phyloP scores from a whole-genome alignment of 2,888 invertebrate species.

The Chalcis sispes region DNA sequence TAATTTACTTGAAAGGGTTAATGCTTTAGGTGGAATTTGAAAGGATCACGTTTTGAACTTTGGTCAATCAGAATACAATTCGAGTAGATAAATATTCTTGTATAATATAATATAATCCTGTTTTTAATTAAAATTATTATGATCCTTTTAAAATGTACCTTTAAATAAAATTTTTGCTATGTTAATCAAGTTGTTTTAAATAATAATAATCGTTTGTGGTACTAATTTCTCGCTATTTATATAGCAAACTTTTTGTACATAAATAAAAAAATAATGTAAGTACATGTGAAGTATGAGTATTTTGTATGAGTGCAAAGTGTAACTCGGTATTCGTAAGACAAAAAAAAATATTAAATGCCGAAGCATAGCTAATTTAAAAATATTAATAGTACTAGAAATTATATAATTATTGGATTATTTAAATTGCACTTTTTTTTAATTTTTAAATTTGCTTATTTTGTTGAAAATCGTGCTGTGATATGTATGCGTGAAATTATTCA shows the following conservation, averaged over 20 bases:
- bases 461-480: slow-evolving; percentile 74
- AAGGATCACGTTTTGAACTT: slow-evolving; percentile 24
- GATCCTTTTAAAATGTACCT: slow-evolving; percentile 42
- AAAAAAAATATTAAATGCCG: slow-evolving; percentile 7
- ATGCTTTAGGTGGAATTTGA: slow-evolving; percentile 13
- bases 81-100: slow-evolving; percentile 6
- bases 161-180: slow-evolving; percentile 20
- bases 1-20: slow-evolving; percentile 36
- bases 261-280: slow-evolving; percentile 41
- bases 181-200: slow-evolving; percentile 20
- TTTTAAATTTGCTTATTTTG: slow-evolving; percentile 65
- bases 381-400: slow-evolving; percentile 69
- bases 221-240: slow-evolving; percentile 41
- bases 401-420: slow-evolving; percentile 69
- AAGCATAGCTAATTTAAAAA: slow-evolving; percentile 65
- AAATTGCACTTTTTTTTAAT: slow-evolving; percentile 61
- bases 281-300: slow-evolving; percentile 33
- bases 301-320: slow-evolving; percentile 37
- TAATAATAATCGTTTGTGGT: slow-evolving; percentile 27
- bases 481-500: slow-evolving; percentile 64
- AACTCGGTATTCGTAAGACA: slow-evolving; percentile 26
- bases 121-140: not conserved
- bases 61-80: slow-evolving; percentile 15
- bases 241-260: slow-evolving; percentile 47
- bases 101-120: slow-evolving; percentile 2